phyloP scores from a whole-genome alignment of 2,888 invertebrate species.

The Amaurobius ferox region DNA sequence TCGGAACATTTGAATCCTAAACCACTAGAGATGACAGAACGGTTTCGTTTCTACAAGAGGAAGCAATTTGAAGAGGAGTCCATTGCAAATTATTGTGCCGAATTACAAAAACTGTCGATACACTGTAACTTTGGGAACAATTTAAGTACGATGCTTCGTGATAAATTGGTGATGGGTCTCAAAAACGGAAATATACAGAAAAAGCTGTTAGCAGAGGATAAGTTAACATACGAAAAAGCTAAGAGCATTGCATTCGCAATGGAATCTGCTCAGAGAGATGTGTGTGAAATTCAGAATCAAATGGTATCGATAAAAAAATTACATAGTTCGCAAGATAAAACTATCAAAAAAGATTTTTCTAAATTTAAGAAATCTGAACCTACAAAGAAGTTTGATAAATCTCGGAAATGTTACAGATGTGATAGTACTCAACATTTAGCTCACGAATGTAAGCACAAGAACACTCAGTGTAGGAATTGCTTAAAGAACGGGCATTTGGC shows the following conservation, averaged over 20 bases:
- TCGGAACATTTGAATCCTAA: constrained; percentile 50
- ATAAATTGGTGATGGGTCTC: constrained; percentile 55
- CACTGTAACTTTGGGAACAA: constrained; percentile 51
- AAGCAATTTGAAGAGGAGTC: constrained; percentile 49
- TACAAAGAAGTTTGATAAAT: constrained; percentile 46
- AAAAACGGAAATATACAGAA: too few relatives aligned
- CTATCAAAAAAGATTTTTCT: constrained; percentile 41
- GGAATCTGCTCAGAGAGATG: too few relatives aligned
- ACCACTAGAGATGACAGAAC: constrained; percentile 53
- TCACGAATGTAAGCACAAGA: constrained; percentile 51
- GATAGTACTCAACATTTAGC: constrained; percentile 52
- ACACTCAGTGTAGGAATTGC: constrained; percentile 43
- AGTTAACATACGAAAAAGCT: too few relatives aligned
- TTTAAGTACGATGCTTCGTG: constrained; percentile 50
- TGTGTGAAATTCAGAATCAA: constrained; percentile 52
- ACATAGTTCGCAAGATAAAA: constrained; percentile 34
- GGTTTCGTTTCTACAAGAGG: constrained; percentile 54
- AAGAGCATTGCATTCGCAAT: too few relatives aligned
- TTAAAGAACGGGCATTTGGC: constrained; percentile 28
- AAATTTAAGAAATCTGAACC: constrained; percentile 43
- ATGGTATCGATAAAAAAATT: constrained; percentile 38
- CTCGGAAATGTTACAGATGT: constrained; percentile 52
- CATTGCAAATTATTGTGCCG: constrained; percentile 52
- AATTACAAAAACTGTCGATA: constrained; percentile 49
- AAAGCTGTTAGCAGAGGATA: too few relatives aligned